Conservation (phyloP, 2,888 invertebrate species). For the Entomobrya proxima region DNA sequence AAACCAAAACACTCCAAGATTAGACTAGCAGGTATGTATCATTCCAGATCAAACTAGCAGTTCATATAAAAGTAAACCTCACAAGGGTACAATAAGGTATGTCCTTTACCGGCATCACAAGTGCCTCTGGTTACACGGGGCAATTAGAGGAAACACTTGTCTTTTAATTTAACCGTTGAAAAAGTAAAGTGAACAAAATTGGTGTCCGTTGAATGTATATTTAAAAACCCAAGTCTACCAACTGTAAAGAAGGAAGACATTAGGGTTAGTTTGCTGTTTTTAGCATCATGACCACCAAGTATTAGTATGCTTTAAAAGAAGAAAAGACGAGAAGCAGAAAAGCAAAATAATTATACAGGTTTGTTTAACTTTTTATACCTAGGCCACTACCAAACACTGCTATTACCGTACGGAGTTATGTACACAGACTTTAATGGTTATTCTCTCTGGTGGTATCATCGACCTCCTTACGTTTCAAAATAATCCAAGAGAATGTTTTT, state of each 20-base stretch:
- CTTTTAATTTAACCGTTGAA: conserved; percentile 65
- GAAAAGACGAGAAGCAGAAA: neutral
- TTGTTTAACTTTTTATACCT: conserved; percentile 55
- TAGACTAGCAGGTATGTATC: too few species aligned
- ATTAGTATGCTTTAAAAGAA: neutral
- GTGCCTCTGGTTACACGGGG: conserved; percentile 39
- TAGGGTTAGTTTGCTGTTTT: neutral
- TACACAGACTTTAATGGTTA: conserved; percentile 17
- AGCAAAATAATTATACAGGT: conserved; percentile 26
- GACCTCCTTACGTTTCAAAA: neutral
- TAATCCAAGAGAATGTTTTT: neutral
- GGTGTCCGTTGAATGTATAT: too few species aligned
- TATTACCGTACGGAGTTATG: neutral
- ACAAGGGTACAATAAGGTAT: neutral
- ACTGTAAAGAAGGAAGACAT: conserved; percentile 11
- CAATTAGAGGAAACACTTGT: conserved; percentile 68
- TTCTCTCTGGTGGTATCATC: conserved; percentile 40
- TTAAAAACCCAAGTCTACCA: too few species aligned
- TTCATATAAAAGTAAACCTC: neutral
- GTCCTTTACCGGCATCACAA: neutral
- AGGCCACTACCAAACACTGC: neutral
- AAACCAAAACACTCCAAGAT: too few species aligned
- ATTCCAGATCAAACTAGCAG: too few species aligned
- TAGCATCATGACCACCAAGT: neutral
- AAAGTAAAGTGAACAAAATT: too few species aligned